phyloP scores from a whole-genome alignment of 64 coral and sea anemone genomes.

The Montipora sp. region DNA sequence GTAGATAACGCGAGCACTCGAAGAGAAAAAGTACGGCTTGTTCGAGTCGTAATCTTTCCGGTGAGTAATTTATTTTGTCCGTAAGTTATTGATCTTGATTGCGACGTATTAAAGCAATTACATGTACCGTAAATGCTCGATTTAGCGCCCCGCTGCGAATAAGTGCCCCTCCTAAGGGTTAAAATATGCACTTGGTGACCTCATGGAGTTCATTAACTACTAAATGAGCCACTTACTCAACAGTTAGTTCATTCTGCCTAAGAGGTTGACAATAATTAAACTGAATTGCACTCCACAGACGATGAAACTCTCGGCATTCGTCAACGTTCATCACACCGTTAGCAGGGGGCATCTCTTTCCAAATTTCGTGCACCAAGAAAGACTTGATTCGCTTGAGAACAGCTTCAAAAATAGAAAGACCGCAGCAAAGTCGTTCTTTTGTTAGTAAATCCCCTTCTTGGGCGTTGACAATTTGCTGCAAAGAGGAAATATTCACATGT shows the following conservation, averaged over 20 bases:
- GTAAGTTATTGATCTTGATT: no score
- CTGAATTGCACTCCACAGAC: conserved; percentile 96
- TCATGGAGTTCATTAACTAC: no score
- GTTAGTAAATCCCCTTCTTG: conserved; percentile 96
- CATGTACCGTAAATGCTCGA: no score
- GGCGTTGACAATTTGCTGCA: conserved; percentile 90
- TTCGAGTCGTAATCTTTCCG: no score
- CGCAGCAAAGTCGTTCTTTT: conserved; percentile 96
- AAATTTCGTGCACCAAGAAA: conserved; percentile 80
- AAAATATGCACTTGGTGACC: no score
- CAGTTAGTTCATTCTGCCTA: conserved; percentile 83
- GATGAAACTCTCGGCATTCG: conserved; percentile 92
- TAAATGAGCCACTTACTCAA: conserved; percentile 78
- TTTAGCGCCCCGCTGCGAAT: no score
- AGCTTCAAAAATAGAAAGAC: conserved; percentile 95
- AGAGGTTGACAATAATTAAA: conserved; percentile 94
- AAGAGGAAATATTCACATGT: background rate
- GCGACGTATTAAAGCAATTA: no score
- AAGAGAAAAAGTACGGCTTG: no score
- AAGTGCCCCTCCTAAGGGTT: no score
- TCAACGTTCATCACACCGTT: conserved; percentile 97
- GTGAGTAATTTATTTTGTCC: no score
- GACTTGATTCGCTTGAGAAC: conserved; percentile 84
- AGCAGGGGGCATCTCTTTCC: conserved; percentile 64
- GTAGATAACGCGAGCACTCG: no score